Evolutionary conservation across 2,888 invertebrate genomes (phyloP).

Genomic region (Chelonus formosanus): DNA sequence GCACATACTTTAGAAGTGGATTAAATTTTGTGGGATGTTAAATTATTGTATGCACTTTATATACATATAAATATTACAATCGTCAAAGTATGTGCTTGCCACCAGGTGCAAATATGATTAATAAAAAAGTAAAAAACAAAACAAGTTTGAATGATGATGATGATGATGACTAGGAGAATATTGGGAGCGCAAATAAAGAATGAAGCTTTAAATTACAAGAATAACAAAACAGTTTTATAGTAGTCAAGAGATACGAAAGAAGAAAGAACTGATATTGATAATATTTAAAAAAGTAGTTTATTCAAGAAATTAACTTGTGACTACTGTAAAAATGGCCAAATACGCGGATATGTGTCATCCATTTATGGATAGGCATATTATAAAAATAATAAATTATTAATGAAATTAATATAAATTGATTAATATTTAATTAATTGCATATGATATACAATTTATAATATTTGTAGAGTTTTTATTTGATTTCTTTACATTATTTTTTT

Average conservation of each 20-base stretch:
- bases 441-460: constrained; percentile 51
- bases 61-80: constrained; percentile 12
- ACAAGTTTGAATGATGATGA: constrained; percentile 18
- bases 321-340: constrained; percentile 65
- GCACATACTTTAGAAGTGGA: constrained; percentile 51
- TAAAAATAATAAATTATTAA: constrained; percentile 66
- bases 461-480: constrained; percentile 62
- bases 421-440: constrained; percentile 63
- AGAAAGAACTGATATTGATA: constrained; percentile 69
- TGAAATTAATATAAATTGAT: constrained; percentile 65
- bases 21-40: not conserved
- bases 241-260: constrained; percentile 59
- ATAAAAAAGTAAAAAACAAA: constrained; percentile 32
- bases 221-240: constrained; percentile 60
- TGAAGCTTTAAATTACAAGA: constrained; percentile 63
- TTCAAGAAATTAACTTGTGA: constrained; percentile 59
- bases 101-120: constrained; percentile 31
- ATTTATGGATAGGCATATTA: constrained; percentile 56
- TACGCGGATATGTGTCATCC: constrained; percentile 59
- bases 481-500: constrained; percentile 47
- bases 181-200: constrained; percentile 52
- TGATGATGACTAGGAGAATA: constrained; percentile 36
- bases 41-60: constrained; percentile 18
- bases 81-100: constrained; percentile 39
- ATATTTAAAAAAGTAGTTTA: constrained; percentile 58